Conservation (phyloP, 1,140 invertebrate genomes). For the Delia radicum region DNA sequence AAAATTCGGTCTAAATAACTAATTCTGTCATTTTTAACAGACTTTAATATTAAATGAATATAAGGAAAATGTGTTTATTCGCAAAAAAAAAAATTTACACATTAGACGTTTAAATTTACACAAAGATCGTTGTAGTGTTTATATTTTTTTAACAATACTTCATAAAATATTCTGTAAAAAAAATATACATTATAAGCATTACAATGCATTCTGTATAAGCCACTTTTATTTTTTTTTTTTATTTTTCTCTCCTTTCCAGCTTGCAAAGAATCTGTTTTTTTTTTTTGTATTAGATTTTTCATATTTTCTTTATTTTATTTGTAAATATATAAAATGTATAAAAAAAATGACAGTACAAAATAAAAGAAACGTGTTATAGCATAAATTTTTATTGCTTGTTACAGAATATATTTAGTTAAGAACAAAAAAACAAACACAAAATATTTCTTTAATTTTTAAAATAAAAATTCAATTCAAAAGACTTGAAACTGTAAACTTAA, state of each 20-base stretch:
- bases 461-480: neutral
- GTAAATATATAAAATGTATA: neutral
- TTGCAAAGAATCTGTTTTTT: neutral
- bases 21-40: too few species aligned
- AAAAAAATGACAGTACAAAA: neutral
- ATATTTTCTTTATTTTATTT: neutral
- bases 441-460: neutral
- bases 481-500: neutral
- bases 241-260: neutral
- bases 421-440: neutral
- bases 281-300: neutral
- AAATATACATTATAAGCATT: neutral
- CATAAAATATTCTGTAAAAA: neutral
- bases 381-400: slow-evolving; percentile 2
- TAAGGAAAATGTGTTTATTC: too few species aligned
- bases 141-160: neutral
- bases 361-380: neutral
- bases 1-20: too few species aligned
- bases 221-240: neutral
- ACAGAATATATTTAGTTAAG: neutral
- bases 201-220: neutral
- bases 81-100: too few species aligned
- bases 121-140: too few species aligned
- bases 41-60: too few species aligned
- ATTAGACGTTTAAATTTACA: too few species aligned